These are phyloP conservation scores for Hirtodrosophila confusa DNA, from an alignment of 2,888 invertebrate genomes.

Conservation along the genomic window DNA sequence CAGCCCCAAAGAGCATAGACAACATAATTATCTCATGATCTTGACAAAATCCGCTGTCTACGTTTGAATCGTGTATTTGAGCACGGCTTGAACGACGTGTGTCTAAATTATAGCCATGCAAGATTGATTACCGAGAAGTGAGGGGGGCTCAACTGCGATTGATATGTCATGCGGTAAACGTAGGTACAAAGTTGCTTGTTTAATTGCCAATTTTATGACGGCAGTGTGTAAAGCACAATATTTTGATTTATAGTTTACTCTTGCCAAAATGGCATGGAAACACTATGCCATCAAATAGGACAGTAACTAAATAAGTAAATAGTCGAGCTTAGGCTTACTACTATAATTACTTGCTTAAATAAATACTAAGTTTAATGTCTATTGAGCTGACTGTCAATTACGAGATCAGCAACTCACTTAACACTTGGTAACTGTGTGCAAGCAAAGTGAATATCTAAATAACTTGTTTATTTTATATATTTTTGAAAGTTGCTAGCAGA, in stretches of 20 bases:
- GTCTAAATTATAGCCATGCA: constrained; percentile 32
- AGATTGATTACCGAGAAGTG: constrained; percentile 27
- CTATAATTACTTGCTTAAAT: too few relatives aligned
- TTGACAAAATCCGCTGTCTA: constrained; percentile 43
- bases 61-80: constrained; percentile 32
- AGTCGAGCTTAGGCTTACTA: too few relatives aligned
- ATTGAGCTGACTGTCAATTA: constrained; percentile 3
- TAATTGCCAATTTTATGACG: constrained; percentile 39
- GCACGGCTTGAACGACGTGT: constrained; percentile 14
- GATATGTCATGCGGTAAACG: constrained; percentile 15
- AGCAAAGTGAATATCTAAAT: too few relatives aligned
- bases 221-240: neutral
- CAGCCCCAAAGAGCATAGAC: constrained; percentile 19
- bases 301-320: too few relatives aligned
- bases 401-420: constrained; percentile 20
- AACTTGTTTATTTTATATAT: too few relatives aligned
- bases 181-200: constrained; percentile 13
- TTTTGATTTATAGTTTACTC: constrained; percentile 18
- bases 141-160: neutral
- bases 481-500: too few relatives aligned
- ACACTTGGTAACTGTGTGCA: constrained; percentile 6
- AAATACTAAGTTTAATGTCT: neutral
- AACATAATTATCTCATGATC: constrained; percentile 54
- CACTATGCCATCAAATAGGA: neutral
- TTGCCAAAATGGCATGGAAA: neutral